Evolutionary conservation across 2,797 vertebrate species (phyloP).

Genomic region (Pseudochirops cupreus): DNA sequence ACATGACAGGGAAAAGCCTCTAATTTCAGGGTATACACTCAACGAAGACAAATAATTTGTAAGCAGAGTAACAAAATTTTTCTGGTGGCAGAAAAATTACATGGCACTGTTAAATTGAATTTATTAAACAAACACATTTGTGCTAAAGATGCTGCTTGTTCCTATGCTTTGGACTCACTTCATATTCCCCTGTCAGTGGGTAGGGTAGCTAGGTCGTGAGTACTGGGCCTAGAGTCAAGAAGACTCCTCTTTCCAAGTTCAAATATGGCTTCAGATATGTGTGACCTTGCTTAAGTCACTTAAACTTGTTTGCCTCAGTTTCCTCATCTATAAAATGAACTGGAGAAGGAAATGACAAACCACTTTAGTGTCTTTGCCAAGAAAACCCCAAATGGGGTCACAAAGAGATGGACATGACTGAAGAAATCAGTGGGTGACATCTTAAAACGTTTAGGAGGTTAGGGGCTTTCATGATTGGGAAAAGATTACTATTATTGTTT

Average conservation of each 20-base stretch:
- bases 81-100: constrained; percentile 65
- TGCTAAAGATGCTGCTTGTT: constrained; percentile 62
- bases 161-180: constrained; percentile 39
- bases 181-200: constrained; percentile 52
- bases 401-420: background rate
- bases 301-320: background rate
- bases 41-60: constrained; percentile 74
- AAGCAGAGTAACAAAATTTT: constrained; percentile 68
- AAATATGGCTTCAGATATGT: background rate
- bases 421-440: background rate
- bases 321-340: background rate
- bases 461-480: background rate
- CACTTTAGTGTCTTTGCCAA: background rate
- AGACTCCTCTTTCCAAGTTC: background rate
- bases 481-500: background rate
- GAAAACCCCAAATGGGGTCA: background rate
- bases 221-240: background rate
- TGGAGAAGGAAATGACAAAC: background rate
- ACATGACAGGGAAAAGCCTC: constrained; percentile 68
- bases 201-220: background rate
- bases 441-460: constrained; percentile 57
- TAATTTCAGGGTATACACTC: constrained; percentile 76
- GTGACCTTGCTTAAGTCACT: background rate
- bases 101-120: constrained; percentile 19
- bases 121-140: constrained; percentile 67